Base-by-base conservation (phyloP, 2,888 invertebrate species). In the Mythimna pallens region DNA sequence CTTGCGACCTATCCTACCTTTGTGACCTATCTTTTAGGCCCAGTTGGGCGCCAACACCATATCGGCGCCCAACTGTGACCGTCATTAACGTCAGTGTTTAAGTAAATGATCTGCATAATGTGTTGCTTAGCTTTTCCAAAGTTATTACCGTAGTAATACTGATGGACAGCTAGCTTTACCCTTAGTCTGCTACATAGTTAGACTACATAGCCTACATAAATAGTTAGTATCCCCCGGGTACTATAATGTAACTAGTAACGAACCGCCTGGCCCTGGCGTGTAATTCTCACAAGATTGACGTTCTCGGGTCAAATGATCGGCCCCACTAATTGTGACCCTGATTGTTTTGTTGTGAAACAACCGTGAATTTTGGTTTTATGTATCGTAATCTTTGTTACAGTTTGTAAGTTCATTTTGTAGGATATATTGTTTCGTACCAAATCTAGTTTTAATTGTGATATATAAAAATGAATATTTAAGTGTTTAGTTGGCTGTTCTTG, bases 271-370 rank as follows among this genome's bases (percentile, higher is more conserved):
- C 62, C 2, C 50, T 69, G 73, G 73, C 86, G 72, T 71, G 67
- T 83, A 84, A 86, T 83, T 83, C 72, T 63, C 71, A 61, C 64
- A 65, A 76, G 78, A 84, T 78, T 76, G 84, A 86, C 86, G 76
- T 76, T 78, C 81, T 69, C 64, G 34, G 75, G 76, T 70, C 78
- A 68, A 70, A 81, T 72, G 63, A 83, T 81, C 66, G 61, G 47
- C 17, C 64, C 12, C 20, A 61, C 25, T 85, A 83, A 83, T 83
- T 75, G 74, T 74, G 50, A 79, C 58, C 40, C 59, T 65, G 68
- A 72, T 65, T 76, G 69, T 71, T 77, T 77, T 58, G 61, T 58
- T 54, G 65, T 62, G 62, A 47, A 30, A 74, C 34, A 22, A 64
- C 47, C 22, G 17, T 17, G 47, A 65, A 25, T 55, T 68, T 43